phyloP scores from a whole-genome alignment of 1,140 invertebrate genomes.

The Sarcophaga bullata region DNA sequence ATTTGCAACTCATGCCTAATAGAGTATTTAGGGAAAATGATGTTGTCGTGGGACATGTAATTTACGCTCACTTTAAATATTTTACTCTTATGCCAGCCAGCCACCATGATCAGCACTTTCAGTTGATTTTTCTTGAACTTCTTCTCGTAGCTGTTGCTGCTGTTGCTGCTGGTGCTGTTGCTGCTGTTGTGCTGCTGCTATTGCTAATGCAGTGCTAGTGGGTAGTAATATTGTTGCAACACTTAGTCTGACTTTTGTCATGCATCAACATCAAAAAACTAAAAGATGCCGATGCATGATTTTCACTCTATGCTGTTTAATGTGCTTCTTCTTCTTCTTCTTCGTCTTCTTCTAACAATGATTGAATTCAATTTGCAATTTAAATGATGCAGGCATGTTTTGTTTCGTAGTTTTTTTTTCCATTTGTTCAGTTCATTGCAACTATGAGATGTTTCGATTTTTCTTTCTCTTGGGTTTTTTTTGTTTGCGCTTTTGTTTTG shows the following conservation, averaged over 20 bases:
- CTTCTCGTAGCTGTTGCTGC: neutral
- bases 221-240: neutral
- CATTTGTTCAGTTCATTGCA: neutral
- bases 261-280: slow-evolving; percentile 26
- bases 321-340: neutral
- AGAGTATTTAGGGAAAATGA: slow-evolving; percentile 32
- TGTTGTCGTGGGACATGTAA: slow-evolving; percentile 38
- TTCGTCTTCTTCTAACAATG: slow-evolving; percentile 17
- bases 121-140: slow-evolving; percentile 9
- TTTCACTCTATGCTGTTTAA: neutral
- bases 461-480: too few species aligned
- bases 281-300: slow-evolving; percentile 23
- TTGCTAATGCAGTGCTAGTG: neutral
- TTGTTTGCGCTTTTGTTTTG: too few species aligned
- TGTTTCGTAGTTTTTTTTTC: neutral
- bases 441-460: neutral
- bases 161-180: too few species aligned
- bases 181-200: too few species aligned
- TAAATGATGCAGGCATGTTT: slow-evolving; percentile 19
- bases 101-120: slow-evolving; percentile 23
- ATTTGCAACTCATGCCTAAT: slow-evolving; percentile 27
- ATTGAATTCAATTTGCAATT: slow-evolving; percentile 40
- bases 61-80: slow-evolving; percentile 32
- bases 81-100: neutral
- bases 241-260: slow-evolving; percentile 23